These are phyloP conservation scores for Oreohelix idahoensis DNA, from an alignment of 1,140 invertebrate species.

Conservation along the genomic window DNA sequence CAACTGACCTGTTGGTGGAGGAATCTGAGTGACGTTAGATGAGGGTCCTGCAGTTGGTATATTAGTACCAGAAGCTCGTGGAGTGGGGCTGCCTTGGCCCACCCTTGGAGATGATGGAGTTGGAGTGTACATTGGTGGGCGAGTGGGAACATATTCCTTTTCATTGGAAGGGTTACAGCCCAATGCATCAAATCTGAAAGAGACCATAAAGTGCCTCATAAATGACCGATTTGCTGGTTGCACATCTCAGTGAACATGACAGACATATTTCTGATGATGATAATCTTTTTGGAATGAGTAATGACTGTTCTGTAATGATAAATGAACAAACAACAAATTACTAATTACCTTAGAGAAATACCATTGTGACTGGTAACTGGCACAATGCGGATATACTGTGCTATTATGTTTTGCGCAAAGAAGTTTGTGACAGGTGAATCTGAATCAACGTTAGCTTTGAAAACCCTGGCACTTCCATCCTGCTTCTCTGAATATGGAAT, in stretches of 20 bases:
- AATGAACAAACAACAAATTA: neutral
- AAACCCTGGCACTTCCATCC: conserved; percentile 44
- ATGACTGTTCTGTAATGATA: no score
- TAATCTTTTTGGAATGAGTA: no score
- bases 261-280: no score
- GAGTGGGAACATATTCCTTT: neutral
- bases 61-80: neutral
- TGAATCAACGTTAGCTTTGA: conserved; percentile 51
- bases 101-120: neutral
- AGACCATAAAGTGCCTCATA: no score
- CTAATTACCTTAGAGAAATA: conserved; percentile 2
- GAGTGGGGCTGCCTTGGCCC: neutral
- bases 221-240: neutral
- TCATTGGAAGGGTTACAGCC: neutral
- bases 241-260: no score
- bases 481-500: conserved; percentile 49
- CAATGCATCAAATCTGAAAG: conserved; percentile 29
- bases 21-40: neutral
- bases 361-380: conserved; percentile 10
- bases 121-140: neutral
- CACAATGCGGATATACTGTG: conserved; percentile 8
- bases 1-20: neutral
- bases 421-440: conserved; percentile 45
- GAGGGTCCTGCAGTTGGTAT: no score
- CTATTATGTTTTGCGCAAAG: conserved; percentile 46